Conservation (phyloP, 2,797 vertebrate species). For the Acrossocheilus fasciatus region DNA sequence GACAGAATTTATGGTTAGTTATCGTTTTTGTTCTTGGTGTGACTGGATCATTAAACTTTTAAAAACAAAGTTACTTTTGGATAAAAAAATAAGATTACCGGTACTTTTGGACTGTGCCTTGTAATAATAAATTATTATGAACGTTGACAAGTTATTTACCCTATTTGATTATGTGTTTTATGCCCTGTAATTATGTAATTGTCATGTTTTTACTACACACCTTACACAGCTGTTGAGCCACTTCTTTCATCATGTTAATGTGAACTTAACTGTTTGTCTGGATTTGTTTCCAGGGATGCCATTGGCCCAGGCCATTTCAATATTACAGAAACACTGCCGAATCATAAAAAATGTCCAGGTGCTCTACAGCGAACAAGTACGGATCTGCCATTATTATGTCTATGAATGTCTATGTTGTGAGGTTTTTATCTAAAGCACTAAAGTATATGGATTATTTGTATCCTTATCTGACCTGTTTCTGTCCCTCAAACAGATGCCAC, state of each 20-base stretch:
- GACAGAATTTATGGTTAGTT: background rate
- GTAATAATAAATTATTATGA: no score
- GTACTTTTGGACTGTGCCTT: background rate
- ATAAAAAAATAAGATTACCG: no score
- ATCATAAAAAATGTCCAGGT: slow-evolving; percentile 98
- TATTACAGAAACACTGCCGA: slow-evolving; percentile 98
- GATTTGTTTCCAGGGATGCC: slow-evolving; percentile 87
- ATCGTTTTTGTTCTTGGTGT: background rate
- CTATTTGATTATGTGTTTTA: background rate
- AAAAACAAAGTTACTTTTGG: background rate
- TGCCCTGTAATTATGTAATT: background rate
- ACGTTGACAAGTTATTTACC: background rate
- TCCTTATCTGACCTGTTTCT: slow-evolving; percentile 51
- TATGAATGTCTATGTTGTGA: background rate
- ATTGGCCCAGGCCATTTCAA: slow-evolving; percentile 97
- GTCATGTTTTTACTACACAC: background rate
- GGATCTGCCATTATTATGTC: slow-evolving; percentile 16
- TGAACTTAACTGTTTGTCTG: background rate
- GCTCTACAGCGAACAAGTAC: slow-evolving; percentile 99
- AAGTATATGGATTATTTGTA: background rate
- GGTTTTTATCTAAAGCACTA: background rate
- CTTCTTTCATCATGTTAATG: slow-evolving; percentile 8
- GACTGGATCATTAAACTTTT: background rate
- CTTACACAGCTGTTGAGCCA: background rate
- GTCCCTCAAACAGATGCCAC: slow-evolving; percentile 85